phyloP scores from a whole-genome alignment of 2,797 vertebrate genomes.

The Syndactyla subalaris region DNA sequence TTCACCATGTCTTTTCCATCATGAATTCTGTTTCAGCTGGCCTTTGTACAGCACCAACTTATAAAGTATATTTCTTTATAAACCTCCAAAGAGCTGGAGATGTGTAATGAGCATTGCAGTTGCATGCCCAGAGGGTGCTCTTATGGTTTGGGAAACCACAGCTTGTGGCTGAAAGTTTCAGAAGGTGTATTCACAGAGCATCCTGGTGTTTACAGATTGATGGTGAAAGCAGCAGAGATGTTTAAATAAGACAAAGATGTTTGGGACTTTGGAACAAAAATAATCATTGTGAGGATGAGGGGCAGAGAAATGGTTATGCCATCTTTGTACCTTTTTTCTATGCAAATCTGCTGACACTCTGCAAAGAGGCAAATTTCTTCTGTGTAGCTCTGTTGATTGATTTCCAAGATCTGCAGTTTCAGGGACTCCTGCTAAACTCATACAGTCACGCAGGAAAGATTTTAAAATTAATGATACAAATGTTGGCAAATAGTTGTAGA shows the following conservation, averaged over 20 bases:
- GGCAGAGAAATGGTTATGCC: background rate
- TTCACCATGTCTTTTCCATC: background rate
- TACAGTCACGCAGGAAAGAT: background rate
- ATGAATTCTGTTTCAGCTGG: background rate
- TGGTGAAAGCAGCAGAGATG: background rate
- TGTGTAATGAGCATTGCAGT: background rate
- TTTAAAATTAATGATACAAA: conserved; percentile 15
- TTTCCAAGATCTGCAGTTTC: background rate
- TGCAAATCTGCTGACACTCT: background rate
- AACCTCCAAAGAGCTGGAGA: background rate
- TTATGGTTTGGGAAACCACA: background rate
- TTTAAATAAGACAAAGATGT: background rate
- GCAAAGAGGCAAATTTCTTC: background rate
- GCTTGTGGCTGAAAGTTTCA: background rate
- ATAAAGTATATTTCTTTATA: background rate
- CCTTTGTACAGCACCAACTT: background rate
- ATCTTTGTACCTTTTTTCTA: background rate
- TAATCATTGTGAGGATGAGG: background rate
- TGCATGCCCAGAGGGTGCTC: background rate
- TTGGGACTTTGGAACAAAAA: background rate
- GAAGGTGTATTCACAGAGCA: background rate
- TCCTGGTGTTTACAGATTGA: background rate
- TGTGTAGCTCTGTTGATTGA: background rate
- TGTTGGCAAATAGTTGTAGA: background rate
- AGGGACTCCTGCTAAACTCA: background rate